phyloP scores from a whole-genome alignment of 2,888 invertebrate species.

The Campoletis raptor region DNA sequence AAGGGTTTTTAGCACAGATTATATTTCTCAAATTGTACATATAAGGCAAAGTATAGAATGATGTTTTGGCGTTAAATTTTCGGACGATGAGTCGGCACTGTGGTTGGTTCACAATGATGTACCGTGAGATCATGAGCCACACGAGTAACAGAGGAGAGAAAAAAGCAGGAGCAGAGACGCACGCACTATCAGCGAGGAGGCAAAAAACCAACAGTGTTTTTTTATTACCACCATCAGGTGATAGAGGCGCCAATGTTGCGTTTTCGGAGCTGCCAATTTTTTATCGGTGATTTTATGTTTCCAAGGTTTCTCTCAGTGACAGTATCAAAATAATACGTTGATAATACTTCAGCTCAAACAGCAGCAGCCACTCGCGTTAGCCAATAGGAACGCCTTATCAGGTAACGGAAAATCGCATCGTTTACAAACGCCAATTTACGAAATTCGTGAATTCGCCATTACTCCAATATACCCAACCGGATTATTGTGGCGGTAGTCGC shows the following conservation, averaged over 20 bases:
- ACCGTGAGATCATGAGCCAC: neutral
- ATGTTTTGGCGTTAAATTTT: conserved; percentile 79
- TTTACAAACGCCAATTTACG: conserved; percentile 33
- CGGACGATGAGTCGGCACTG: conserved; percentile 84
- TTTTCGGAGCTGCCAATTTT: neutral
- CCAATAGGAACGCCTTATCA: neutral
- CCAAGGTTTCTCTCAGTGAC: neutral
- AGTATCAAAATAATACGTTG: neutral
- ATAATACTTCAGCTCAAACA: too few relatives aligned
- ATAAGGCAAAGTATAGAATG: conserved; percentile 72
- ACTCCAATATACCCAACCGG: conserved; percentile 60
- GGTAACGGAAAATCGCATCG: conserved; percentile 57
- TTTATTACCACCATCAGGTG: neutral
- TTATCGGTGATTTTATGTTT: neutral
- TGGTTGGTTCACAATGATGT: conserved; percentile 56
- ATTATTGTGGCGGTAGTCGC: conserved; percentile 72
- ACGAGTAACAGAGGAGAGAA: conserved; percentile 1
- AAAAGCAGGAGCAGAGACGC: neutral
- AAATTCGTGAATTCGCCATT: conserved; percentile 63
- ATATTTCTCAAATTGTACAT: conserved; percentile 63
- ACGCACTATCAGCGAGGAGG: neutral
- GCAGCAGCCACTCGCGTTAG: neutral
- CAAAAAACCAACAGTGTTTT: neutral
- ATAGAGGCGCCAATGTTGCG: neutral
- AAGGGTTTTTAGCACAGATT: conserved; percentile 56